phyloP scores from a whole-genome alignment of 37 sponge, comb jelly and placozoan genomes.

The Corticium candelabrum region DNA sequence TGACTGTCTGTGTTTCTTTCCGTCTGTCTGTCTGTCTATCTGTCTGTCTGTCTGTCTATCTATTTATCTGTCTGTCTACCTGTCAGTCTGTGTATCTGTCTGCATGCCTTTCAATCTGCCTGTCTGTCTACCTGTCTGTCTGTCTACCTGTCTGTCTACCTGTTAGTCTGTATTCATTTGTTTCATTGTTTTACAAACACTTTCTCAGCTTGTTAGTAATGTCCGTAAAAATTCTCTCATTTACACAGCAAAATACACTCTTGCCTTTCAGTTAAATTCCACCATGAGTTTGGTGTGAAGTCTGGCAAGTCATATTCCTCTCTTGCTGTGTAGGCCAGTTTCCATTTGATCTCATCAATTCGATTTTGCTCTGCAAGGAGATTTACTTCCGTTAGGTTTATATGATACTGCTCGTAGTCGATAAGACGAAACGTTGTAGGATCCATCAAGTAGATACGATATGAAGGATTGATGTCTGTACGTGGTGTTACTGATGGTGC shows the following conservation, averaged over 20 bases:
- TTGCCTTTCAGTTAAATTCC: slow-evolving; percentile 11
- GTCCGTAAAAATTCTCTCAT: background rate
- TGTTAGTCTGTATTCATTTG: too few relatives aligned
- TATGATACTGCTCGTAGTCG: slow-evolving; percentile 59
- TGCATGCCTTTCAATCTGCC: too few relatives aligned
- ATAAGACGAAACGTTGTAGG: slow-evolving; percentile 21
- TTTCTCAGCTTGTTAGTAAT: background rate
- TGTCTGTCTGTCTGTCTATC: too few relatives aligned
- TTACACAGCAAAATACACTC: background rate
- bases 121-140: too few relatives aligned
- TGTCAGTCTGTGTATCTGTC: too few relatives aligned
- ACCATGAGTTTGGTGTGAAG: slow-evolving; percentile 48
- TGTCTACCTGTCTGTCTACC: too few relatives aligned
- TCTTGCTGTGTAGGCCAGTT: slow-evolving; percentile 33
- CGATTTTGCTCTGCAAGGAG: slow-evolving; percentile 20
- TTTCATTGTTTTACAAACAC: too few relatives aligned
- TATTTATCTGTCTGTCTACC: too few relatives aligned
- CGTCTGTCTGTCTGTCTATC: too few relatives aligned
- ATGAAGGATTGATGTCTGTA: slow-evolving; percentile 51
- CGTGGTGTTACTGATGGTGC: slow-evolving; percentile 61
- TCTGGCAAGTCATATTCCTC: slow-evolving; percentile 42
- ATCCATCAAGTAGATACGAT: slow-evolving; percentile 56
- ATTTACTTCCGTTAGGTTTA: slow-evolving; percentile 65
- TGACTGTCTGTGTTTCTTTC: too few relatives aligned
- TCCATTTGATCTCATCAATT: slow-evolving; percentile 22